A percentile compares a stretch with the other conserved stretches of the same genome.
These are phyloP conservation scores for Trogon melanurus DNA, from an alignment of 2,113 vertebrate species.

Conservation along the genomic window DNA sequence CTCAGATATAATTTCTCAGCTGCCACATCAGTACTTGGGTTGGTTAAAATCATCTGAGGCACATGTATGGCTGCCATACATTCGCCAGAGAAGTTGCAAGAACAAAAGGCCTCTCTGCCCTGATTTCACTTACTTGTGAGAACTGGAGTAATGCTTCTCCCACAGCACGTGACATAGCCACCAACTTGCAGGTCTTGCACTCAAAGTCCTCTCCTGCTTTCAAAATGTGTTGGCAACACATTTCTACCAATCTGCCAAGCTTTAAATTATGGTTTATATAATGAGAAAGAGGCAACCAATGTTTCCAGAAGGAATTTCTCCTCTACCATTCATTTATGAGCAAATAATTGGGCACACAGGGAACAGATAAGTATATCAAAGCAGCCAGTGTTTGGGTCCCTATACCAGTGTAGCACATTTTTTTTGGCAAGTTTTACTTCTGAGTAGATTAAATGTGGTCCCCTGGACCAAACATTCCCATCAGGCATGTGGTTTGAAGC, in stretches of 20 bases:
- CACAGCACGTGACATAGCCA: background rate
- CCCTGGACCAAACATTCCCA: background rate
- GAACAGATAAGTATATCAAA: background rate
- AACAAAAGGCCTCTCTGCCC: background rate
- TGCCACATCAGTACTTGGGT: background rate
- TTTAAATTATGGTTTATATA: background rate
- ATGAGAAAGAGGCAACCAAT: background rate
- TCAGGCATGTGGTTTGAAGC: background rate
- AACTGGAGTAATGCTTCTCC: background rate
- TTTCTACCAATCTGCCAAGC: background rate
- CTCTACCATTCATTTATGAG: background rate
- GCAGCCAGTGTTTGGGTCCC: background rate
- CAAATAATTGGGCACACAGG: background rate
- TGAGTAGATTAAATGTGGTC: background rate
- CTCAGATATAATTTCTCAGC: background rate
- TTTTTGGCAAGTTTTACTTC: background rate
- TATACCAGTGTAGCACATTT: background rate
- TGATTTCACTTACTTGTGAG: background rate
- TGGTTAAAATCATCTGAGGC: background rate
- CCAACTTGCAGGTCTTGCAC: background rate
- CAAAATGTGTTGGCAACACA: background rate
- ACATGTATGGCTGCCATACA: rapidly evolving
- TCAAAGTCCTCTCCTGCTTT: background rate
- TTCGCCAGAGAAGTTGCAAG: background rate
- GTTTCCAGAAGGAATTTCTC: background rate